Base-by-base conservation (phyloP, 2,888 invertebrate genomes). In the Piscicola geometra region DNA sequence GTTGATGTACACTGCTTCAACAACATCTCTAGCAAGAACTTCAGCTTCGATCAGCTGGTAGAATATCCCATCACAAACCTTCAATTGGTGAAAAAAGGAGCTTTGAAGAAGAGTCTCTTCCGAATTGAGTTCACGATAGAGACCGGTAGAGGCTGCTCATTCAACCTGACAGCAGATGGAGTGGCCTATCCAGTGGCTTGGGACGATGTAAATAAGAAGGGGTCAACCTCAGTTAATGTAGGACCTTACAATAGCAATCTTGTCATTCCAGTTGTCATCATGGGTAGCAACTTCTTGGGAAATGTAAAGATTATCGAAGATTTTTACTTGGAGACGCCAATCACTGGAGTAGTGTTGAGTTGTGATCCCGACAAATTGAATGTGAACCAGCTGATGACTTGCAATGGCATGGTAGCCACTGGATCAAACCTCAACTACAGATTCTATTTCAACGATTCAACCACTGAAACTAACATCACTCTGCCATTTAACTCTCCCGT, bases 401-500 rank as follows among this genome's bases (percentile, higher is more conserved):
- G 60, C 25, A 5, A 56, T 25, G 60, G n/a, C 25, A 18, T 25
- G 3, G 60, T 56, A 5, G 60, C 60, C 21, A 56, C 60, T 18
- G 60, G 60, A 5, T 18, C 60, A 9, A 25, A 5, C 60, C 25
- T 56, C n/a, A 9, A 56, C n/a, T 56, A 25, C 60, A 9, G 3
- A n/a, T 56, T 56, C 60, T 18, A 56, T n/a, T 56, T 56, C 60
- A 5, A 56, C 5, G 60, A 56, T 56, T 56, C n/a, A 9, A 56
- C 60, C 25, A 5, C 60, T n/a, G 60, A 56, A 25, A 56, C 21
- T 5, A 56, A 25, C 21, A 56, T 56, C 3, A 25, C 60, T 15
- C 60, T 56, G 21, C 60, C 60, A 3, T 56, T 56, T 56, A 18
- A 56, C 60, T 15, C 60, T 56, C 60, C 60, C 25, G n/a, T n/a